phyloP scores from a whole-genome alignment of 2,797 vertebrate species.

The Perodicticus potto region DNA sequence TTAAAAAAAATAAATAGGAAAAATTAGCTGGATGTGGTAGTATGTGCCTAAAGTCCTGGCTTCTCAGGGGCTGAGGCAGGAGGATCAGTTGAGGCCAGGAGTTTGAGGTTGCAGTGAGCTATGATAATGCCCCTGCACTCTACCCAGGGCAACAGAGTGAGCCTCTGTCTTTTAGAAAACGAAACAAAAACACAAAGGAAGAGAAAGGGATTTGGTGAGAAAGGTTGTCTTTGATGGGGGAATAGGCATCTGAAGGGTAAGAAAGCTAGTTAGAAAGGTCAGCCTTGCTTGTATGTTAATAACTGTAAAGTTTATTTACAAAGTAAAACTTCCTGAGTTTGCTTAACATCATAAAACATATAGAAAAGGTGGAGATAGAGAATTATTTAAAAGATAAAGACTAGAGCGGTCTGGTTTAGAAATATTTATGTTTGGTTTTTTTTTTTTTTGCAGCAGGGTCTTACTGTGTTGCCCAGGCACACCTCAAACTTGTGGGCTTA shows the following conservation, averaged over 20 bases:
- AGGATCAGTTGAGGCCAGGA: not conserved
- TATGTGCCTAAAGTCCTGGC: too few relatives aligned
- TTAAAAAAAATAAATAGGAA: too few relatives aligned
- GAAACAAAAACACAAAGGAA: not conserved
- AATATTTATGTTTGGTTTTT: too few relatives aligned
- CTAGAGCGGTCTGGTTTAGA: not conserved
- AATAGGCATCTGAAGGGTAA: not conserved
- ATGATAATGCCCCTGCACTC: too few relatives aligned
- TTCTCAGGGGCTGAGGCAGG: not conserved
- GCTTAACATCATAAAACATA: not conserved
- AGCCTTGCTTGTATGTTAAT: not conserved
- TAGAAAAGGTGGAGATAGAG: not conserved
- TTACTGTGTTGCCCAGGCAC: not conserved
- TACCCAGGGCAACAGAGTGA: not conserved
- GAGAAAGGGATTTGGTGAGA: not conserved
- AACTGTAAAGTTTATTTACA: not conserved
- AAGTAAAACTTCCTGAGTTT: not conserved
- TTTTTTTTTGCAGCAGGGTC: not conserved
- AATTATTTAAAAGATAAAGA: not conserved
- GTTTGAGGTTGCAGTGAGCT: not conserved
- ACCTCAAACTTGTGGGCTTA: not conserved
- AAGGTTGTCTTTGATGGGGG: not conserved
- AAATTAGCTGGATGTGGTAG: too few relatives aligned
- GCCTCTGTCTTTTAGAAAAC: not conserved
- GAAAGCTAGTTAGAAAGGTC: not conserved